These are phyloP conservation scores for Dromius quadrimaculatus DNA, from an alignment of 2,888 invertebrate species.

Conservation along the genomic window DNA sequence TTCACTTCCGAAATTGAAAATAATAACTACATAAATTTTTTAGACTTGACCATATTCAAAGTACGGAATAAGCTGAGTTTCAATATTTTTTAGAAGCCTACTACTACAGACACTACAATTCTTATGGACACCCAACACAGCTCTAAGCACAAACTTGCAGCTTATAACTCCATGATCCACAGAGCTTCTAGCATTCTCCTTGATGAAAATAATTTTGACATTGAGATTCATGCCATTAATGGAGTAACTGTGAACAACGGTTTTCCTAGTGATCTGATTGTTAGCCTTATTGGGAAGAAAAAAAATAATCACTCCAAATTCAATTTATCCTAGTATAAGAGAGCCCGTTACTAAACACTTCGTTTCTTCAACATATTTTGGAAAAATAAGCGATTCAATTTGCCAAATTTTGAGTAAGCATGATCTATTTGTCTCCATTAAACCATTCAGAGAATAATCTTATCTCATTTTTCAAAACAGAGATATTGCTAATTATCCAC, in stretches of 20 bases:
- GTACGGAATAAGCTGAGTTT: conserved; percentile 1
- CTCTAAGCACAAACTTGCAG: not conserved
- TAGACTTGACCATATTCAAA: conserved; percentile 9
- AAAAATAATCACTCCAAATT: not conserved
- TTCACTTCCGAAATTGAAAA: conserved; percentile 27
- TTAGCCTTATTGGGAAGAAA: not conserved
- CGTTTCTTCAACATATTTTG: not conserved
- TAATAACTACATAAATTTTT: conserved; percentile 19
- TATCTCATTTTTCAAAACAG: not conserved
- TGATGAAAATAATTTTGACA: not conserved
- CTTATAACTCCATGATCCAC: not conserved
- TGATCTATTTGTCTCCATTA: not conserved
- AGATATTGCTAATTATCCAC: not conserved
- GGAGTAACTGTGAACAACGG: not conserved
- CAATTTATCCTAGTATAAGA: not conserved
- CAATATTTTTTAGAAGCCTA: conserved; percentile 1
- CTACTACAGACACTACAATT: conserved; percentile 2
- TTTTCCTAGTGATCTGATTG: not conserved
- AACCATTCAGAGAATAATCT: not conserved
- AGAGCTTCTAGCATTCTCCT: not conserved
- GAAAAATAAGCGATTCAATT: not conserved
- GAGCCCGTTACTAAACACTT: not conserved
- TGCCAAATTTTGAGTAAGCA: not conserved
- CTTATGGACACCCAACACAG: not conserved
- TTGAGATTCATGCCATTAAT: not conserved